These are phyloP conservation scores for Menidia beryllina DNA, from an alignment of 2,113 vertebrate species.

Conservation along the genomic window DNA sequence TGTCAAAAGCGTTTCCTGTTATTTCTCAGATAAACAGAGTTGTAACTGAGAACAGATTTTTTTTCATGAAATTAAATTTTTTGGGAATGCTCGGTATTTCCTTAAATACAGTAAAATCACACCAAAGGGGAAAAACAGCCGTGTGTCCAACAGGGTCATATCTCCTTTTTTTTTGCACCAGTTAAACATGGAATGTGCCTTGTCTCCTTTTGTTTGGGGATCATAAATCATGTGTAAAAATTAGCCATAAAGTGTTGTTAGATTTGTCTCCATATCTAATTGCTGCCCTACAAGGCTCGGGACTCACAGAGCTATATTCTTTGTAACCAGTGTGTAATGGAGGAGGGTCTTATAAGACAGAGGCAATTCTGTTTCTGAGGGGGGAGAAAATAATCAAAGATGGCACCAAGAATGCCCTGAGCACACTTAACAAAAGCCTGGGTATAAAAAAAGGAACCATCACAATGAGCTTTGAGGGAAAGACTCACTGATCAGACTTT, in stretches of 20 bases:
- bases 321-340: neutral
- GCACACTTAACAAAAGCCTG: neutral
- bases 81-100: neutral
- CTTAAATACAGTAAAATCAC: neutral
- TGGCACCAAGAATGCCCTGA: neutral
- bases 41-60: too few species aligned
- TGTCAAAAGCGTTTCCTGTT: neutral
- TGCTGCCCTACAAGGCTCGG: neutral
- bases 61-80: too few species aligned
- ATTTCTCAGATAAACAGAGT: neutral
- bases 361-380: neutral
- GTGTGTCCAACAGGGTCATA: neutral
- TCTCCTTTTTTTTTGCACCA: neutral
- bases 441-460: neutral
- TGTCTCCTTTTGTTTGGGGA: neutral
- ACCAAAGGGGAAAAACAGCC: neutral
- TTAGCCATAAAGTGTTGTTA: neutral
- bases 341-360: neutral
- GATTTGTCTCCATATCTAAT: neutral
- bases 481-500: neutral
- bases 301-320: neutral
- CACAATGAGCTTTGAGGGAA: neutral
- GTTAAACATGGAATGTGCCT: neutral
- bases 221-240: neutral
- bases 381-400: neutral